Conservation (phyloP, 1,140 invertebrate species). For the Meloidogyne floridensis region DNA sequence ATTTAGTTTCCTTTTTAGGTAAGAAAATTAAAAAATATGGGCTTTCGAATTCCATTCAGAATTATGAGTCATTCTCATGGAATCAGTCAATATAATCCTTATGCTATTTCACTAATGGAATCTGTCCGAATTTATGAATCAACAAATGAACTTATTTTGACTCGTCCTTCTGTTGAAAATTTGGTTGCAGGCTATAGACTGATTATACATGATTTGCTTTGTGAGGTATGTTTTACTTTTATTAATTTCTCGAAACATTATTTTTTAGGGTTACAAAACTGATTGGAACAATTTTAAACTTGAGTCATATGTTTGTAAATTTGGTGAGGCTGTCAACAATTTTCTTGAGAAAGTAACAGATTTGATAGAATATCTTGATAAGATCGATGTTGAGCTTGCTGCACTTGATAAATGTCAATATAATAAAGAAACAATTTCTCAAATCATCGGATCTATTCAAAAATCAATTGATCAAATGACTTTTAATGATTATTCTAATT, state of each 20-base stretch:
- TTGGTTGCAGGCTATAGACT: conserved; percentile 88
- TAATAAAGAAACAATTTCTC: conserved; percentile 83
- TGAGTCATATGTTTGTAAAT: conserved; percentile 91
- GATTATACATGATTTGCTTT: conserved; percentile 83
- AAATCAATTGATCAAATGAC: conserved; percentile 95
- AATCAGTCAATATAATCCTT: conserved; percentile 96
- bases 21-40: conserved; percentile 90
- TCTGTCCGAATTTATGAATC: conserved; percentile 85
- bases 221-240: conserved; percentile 71
- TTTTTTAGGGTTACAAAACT: conserved; percentile 77
- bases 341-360: conserved; percentile 78
- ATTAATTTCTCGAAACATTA: conserved; percentile 6
- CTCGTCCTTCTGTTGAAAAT: conserved; percentile 85
- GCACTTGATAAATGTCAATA: conserved; percentile 94
- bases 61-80: conserved; percentile 99
- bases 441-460: conserved; percentile 92
- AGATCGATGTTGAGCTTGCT: conserved; percentile 77
- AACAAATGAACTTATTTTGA: conserved; percentile 77
- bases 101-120: conserved; percentile 96
- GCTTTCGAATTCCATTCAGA: conserved; percentile 91
- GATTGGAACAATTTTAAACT: conserved; percentile 99
- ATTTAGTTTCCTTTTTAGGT: conserved; percentile 70
- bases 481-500: conserved; percentile 92
- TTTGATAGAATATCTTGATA: conserved; percentile 76
- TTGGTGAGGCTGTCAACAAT: conserved; percentile 79